phyloP scores from a whole-genome alignment of 2,888 invertebrate genomes.

The Galeopsomyia nigrocyanea region DNA sequence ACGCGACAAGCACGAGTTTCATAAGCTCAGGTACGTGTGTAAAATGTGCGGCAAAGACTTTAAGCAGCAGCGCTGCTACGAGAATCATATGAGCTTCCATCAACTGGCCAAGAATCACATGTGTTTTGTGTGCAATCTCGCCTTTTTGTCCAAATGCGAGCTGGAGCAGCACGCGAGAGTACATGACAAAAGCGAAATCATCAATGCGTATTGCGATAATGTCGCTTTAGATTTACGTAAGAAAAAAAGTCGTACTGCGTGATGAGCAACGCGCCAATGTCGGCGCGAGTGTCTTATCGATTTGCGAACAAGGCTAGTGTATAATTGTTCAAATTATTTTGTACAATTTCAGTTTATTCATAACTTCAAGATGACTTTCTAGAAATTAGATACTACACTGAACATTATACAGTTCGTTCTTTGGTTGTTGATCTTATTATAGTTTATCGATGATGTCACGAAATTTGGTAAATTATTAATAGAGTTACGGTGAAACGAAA shows the following conservation, averaged over 20 bases:
- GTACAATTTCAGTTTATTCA: conserved; percentile 40
- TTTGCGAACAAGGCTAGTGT: conserved; percentile 46
- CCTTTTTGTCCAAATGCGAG: conserved; percentile 45
- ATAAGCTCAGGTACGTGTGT: conserved; percentile 44
- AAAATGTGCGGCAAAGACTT: conserved; percentile 47
- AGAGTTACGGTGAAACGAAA: too few species aligned
- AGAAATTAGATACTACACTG: background rate
- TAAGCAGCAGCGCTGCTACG: conserved; percentile 40
- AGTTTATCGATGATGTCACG: too few species aligned
- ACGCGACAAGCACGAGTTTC: conserved; percentile 43
- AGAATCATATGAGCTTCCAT: conserved; percentile 48
- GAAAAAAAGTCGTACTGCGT: conserved; percentile 23
- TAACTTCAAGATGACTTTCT: conserved; percentile 26
- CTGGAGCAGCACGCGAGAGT: conserved; percentile 44
- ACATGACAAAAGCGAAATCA: conserved; percentile 41
- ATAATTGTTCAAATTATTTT: conserved; percentile 33
- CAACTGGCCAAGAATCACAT: conserved; percentile 44
- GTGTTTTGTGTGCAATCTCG: conserved; percentile 46
- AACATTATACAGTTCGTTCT: too few species aligned
- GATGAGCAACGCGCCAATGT: conserved; percentile 26
- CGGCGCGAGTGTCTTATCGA: conserved; percentile 17
- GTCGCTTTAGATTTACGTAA: conserved; percentile 40
- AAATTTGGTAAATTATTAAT: too few species aligned
- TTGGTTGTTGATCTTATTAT: too few species aligned
- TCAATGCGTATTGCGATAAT: conserved; percentile 40